Conservation (phyloP, 2,888 invertebrate genomes). For the Crocallis elinguaria region DNA sequence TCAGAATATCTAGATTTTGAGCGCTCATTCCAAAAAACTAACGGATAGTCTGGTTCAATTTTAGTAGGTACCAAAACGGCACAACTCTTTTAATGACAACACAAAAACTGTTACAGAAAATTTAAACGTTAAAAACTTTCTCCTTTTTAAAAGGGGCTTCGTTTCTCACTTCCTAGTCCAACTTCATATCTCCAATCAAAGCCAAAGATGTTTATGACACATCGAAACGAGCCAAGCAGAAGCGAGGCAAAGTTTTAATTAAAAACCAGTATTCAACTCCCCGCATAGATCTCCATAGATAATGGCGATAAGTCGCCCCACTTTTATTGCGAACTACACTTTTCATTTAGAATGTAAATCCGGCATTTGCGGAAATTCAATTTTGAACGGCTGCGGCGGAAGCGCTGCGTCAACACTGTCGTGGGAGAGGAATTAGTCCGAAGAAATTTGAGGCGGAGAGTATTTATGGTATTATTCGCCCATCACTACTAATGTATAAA, state of each 20-base stretch:
- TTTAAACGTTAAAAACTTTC: no score
- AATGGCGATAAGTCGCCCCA: conserved; percentile 24
- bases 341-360: conserved; percentile 33
- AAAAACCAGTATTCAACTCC: conserved; percentile 22
- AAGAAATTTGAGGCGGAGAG: background rate
- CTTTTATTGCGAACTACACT: conserved; percentile 31
- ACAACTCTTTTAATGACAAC: no score
- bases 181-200: conserved; percentile 7
- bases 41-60: no score
- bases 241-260: conserved; percentile 23
- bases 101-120: no score
- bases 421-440: background rate
- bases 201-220: conserved; percentile 6
- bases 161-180: background rate
- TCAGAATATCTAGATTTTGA: no score
- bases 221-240: background rate
- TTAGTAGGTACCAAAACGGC: no score
- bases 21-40: no score
- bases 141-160: no score
- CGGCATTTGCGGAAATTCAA: conserved; percentile 24
- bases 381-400: conserved; percentile 14
- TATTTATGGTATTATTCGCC: no score
- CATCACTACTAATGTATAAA: no score
- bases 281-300: conserved; percentile 26
- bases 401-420: conserved; percentile 13